phyloP scores from a whole-genome alignment of 2,113 vertebrate species.

The Chaenogobius annularis region DNA sequence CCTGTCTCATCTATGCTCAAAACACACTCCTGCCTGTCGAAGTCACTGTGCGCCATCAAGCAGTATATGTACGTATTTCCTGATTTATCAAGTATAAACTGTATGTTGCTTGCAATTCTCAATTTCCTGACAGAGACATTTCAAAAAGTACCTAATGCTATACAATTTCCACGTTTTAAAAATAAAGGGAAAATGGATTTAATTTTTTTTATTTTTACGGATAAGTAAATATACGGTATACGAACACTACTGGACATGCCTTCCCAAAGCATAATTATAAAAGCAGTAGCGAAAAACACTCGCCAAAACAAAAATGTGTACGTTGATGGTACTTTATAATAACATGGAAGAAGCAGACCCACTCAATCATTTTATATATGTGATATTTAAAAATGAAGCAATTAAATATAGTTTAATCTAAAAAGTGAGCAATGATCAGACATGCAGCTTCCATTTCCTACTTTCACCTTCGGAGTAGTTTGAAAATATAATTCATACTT shows the following conservation, averaged over 20 bases:
- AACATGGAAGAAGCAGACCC: too few relatives aligned
- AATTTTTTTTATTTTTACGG: too few relatives aligned
- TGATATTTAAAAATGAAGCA: not conserved
- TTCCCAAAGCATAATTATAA: too few relatives aligned
- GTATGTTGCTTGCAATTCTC: conserved; percentile 8
- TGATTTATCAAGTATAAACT: conserved; percentile 1
- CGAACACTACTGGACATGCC: too few relatives aligned
- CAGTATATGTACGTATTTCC: too few relatives aligned
- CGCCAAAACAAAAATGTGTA: not conserved
- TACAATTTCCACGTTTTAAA: too few relatives aligned
- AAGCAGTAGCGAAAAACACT: too few relatives aligned
- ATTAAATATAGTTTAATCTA: not conserved
- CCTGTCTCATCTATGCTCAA: conserved; percentile 12
- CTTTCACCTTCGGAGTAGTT: conserved; percentile 3
- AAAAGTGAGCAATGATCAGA: conserved; percentile 16
- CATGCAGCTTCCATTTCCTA: conserved; percentile 13
- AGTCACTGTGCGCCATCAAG: conserved; percentile 23
- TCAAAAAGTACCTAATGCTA: too few relatives aligned
- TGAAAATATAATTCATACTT: conserved; percentile 24
- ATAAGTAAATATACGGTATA: too few relatives aligned
- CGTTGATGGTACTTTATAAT: not conserved
- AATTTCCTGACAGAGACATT: too few relatives aligned
- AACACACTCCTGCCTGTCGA: conserved; percentile 15
- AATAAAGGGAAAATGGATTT: too few relatives aligned
- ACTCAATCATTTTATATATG: not conserved